Percentiles rank a stretch among this genome's conserved stretches.
Evolutionary conservation across 2,113 vertebrate genomes (phyloP).

Genomic region (Aplodontia rufa): DNA sequence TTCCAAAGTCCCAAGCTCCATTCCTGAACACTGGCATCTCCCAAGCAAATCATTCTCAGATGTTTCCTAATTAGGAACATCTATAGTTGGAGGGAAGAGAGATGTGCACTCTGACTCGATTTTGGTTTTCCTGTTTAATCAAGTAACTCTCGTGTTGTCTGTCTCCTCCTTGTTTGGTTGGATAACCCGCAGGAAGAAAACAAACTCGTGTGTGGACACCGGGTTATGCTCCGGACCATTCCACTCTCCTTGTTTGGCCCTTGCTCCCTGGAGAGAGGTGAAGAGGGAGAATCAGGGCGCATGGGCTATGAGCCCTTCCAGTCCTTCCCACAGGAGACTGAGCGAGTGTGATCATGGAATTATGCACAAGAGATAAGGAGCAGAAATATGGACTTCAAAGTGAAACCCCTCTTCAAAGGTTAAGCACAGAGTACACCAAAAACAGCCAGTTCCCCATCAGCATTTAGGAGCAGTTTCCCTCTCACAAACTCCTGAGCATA

Average conservation of each 20-base stretch:
- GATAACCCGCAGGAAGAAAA: background rate
- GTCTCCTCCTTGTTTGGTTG: background rate
- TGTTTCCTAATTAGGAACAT: conserved; percentile 50
- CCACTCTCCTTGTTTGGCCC: background rate
- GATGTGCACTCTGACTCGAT: background rate
- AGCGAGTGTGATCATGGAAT: fast-evolving
- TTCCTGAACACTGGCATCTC: background rate
- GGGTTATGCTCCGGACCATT: background rate
- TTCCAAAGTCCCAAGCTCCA: background rate
- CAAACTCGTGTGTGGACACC: background rate
- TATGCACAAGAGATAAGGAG: fast-evolving
- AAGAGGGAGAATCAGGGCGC: background rate
- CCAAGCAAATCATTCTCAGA: conserved; percentile 32
- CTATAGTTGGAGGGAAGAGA: background rate
- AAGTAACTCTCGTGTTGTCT: background rate
- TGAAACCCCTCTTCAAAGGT: background rate
- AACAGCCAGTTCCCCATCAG: background rate
- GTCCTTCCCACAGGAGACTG: background rate
- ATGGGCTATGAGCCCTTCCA: background rate
- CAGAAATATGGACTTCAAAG: background rate
- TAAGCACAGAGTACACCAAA: background rate
- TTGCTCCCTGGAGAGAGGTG: background rate
- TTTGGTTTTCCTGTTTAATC: conserved; percentile 25
- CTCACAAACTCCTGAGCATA: background rate
- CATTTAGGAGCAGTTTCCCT: background rate